A percentile compares a stretch with the other conserved stretches of the same genome.
Evolutionary conservation across 2,113 vertebrate genomes (phyloP).

Genomic region (Cygnus buccinator): DNA sequence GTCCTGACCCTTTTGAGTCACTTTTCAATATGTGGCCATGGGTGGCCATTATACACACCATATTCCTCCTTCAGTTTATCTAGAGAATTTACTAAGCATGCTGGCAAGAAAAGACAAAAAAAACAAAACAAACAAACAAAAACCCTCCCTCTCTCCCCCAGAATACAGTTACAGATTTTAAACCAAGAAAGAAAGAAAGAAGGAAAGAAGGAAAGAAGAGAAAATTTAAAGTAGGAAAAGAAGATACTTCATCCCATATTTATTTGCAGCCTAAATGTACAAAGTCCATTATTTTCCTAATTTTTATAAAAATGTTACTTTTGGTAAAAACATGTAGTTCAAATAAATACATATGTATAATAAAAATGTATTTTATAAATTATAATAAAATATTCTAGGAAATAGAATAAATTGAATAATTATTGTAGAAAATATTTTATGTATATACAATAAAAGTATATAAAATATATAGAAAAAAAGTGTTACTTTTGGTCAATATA

Average conservation of each 20-base stretch:
- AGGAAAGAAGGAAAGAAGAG: too few relatives aligned
- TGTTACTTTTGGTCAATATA: not conserved
- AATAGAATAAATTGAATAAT: too few relatives aligned
- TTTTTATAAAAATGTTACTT: not conserved
- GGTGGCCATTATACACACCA: not conserved
- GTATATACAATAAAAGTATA: too few relatives aligned
- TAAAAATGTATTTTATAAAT: not conserved
- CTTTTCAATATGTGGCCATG: not conserved
- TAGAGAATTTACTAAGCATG: not conserved
- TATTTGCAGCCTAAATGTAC: not conserved
- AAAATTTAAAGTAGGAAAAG: not conserved
- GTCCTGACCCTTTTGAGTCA: not conserved
- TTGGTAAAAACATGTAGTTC: not conserved
- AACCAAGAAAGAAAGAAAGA: not conserved
- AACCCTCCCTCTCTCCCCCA: too few relatives aligned
- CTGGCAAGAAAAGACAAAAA: not conserved
- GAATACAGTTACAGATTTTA: not conserved
- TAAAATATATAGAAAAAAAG: not conserved
- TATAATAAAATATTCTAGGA: too few relatives aligned
- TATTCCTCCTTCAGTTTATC: not conserved
- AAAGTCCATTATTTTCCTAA: not conserved
- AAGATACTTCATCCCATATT: not conserved
- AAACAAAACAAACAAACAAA: too few relatives aligned
- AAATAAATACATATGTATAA: not conserved
- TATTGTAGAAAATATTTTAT: too few relatives aligned